Percentiles rank a stretch among this genome's conserved stretches.
These are phyloP conservation scores for Campylomormyrus numenius DNA, from an alignment of 2,113 vertebrate genomes.

Conservation along the genomic window DNA sequence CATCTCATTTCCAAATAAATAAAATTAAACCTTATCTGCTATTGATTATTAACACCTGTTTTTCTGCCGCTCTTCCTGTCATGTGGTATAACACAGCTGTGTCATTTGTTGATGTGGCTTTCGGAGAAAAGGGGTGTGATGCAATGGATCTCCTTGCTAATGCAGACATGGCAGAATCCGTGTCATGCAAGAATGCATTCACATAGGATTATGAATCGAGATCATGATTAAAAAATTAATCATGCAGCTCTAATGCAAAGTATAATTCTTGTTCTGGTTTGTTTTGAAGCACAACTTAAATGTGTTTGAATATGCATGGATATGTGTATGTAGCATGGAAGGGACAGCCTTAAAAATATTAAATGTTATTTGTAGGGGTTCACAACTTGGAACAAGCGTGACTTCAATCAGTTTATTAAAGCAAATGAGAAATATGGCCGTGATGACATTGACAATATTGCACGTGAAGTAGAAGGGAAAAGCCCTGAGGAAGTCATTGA, in stretches of 20 bases:
- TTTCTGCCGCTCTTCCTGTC: neutral
- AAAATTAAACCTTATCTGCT: neutral
- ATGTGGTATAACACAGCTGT: neutral
- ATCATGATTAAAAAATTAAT: neutral
- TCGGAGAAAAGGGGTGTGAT: neutral
- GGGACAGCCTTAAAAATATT: neutral
- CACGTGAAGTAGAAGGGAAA: constrained; percentile 80
- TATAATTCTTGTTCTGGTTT: neutral
- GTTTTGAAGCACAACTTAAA: neutral
- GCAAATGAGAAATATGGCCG: constrained; percentile 84
- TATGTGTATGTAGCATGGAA: neutral
- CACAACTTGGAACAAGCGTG: constrained; percentile 83
- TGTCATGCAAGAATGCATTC: neutral
- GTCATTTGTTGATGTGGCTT: neutral
- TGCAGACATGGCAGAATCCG: neutral
- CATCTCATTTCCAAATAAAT: neutral
- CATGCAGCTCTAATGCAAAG: neutral
- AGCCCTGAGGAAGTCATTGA: constrained; percentile 82
- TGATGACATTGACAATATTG: constrained; percentile 81
- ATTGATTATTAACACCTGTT: neutral
- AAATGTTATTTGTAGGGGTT: constrained; percentile 62
- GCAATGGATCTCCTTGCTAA: neutral
- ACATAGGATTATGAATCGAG: neutral
- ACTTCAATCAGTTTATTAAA: constrained; percentile 89
- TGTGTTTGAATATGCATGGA: neutral